Evolutionary conservation across 1,140 invertebrate genomes (phyloP).

Genomic region (Hormaphis cornu): DNA sequence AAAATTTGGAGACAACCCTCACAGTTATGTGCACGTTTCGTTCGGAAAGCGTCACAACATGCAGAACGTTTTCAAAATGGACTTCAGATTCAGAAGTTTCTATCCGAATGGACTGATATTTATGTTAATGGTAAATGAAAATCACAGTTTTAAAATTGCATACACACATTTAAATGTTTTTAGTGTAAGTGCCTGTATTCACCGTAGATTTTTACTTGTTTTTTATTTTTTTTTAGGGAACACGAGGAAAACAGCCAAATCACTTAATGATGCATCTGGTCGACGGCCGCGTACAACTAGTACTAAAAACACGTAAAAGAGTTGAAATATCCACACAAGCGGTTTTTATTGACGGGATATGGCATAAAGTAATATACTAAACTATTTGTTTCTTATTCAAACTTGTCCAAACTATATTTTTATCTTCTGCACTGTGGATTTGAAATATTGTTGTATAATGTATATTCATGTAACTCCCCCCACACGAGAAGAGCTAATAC

Average conservation of each 20-base stretch:
- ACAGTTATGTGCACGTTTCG: constrained; percentile 64
- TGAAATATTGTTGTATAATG: no score
- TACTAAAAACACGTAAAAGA: constrained; percentile 56
- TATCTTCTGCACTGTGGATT: background rate
- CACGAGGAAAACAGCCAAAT: constrained; percentile 55
- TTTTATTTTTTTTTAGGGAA: constrained; percentile 46
- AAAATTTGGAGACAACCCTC: constrained; percentile 70
- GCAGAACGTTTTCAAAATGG: constrained; percentile 62
- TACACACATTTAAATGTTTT: background rate
- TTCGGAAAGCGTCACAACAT: constrained; percentile 51
- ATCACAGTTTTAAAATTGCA: constrained; percentile 7
- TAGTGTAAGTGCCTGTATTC: background rate
- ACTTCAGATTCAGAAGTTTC: constrained; percentile 76
- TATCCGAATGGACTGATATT: constrained; percentile 73
- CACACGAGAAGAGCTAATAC: no score
- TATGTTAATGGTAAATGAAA: constrained; percentile 56
- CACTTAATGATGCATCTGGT: constrained; percentile 61
- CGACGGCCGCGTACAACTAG: constrained; percentile 59
- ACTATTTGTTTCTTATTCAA: background rate
- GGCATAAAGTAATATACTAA: constrained; percentile 56
- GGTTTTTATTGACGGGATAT: constrained; percentile 67
- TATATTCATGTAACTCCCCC: no score
- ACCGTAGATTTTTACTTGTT: background rate
- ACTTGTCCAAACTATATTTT: background rate
- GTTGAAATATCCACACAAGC: constrained; percentile 53